phyloP scores from a whole-genome alignment of 1,140 invertebrate genomes.

The Zaprionus camerounensis region DNA sequence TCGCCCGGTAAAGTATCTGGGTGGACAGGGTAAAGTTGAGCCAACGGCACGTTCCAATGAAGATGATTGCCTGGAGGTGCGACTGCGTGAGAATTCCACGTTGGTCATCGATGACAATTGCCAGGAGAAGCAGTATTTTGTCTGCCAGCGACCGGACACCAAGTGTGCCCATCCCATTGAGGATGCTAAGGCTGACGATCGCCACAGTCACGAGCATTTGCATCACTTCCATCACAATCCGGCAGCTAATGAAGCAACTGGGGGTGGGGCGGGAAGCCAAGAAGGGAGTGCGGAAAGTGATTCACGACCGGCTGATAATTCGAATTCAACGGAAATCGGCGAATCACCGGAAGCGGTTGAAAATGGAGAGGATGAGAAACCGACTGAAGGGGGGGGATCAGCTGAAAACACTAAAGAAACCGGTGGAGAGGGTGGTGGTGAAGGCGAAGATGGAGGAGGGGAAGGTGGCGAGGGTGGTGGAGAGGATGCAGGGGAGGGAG shows the following conservation, averaged over 20 bases:
- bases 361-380: too few species aligned
- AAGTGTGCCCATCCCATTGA: conserved; percentile 47
- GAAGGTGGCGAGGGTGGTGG: background rate
- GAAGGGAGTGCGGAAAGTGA: conserved; percentile 49
- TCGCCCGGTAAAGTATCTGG: conserved; percentile 34
- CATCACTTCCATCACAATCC: conserved; percentile 71
- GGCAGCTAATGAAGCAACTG: conserved; percentile 19
- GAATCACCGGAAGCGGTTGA: background rate
- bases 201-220: conserved; percentile 70
- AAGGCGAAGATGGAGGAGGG: background rate
- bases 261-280: background rate
- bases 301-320: conserved; percentile 64
- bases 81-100: conserved; percentile 47
- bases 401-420: background rate
- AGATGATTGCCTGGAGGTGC: conserved; percentile 64
- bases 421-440: background rate
- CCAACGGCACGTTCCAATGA: conserved; percentile 54
- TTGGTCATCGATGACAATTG: conserved; percentile 63
- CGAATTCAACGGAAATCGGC: conserved; percentile 58
- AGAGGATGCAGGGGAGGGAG: background rate
- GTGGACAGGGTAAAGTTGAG: conserved; percentile 13
- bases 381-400: background rate
- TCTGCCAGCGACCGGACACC: conserved; percentile 32
- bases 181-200: background rate
- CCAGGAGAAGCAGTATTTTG: conserved; percentile 57